A percentile compares a stretch with the other conserved stretches of the same genome.
Conservation (phyloP, 2,797 vertebrate species). For the Aplochiton taeniatus region DNA sequence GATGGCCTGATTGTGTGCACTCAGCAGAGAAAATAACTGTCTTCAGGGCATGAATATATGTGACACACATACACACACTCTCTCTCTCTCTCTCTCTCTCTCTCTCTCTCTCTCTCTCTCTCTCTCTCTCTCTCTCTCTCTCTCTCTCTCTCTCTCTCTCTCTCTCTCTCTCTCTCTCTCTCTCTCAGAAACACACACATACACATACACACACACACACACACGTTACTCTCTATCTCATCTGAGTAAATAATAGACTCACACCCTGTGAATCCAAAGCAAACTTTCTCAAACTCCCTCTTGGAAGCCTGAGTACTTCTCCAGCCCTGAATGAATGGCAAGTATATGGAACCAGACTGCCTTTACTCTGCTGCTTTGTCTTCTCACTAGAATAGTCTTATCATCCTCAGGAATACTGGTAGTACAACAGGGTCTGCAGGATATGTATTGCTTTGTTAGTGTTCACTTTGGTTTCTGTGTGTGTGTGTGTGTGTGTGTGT, state of each 20-base stretch:
- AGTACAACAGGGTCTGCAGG: no score
- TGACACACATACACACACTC: neutral
- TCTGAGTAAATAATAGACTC: no score
- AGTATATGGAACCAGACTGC: neutral
- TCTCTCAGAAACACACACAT: conserved; percentile 1
- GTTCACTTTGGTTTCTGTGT: neutral
- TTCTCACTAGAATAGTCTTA: neutral
- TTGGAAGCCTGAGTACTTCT: neutral
- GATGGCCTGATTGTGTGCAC: conserved; percentile 24
- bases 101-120: conserved; percentile 8
- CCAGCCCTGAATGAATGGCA: neutral
- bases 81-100: conserved; percentile 7
- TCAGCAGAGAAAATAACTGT: neutral
- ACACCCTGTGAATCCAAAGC: no score
- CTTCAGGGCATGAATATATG: neutral
- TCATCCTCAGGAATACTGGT: no score
- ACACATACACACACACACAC: conserved; percentile 4
- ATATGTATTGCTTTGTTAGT: neutral
- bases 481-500: neutral
- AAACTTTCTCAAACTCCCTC: no score
- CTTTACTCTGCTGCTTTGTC: neutral
- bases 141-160: no score
- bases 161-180: no score
- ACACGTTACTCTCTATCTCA: neutral
- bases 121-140: no score